Conservation (phyloP, 2,888 invertebrate genomes). For the Helicoverpa assulta region DNA sequence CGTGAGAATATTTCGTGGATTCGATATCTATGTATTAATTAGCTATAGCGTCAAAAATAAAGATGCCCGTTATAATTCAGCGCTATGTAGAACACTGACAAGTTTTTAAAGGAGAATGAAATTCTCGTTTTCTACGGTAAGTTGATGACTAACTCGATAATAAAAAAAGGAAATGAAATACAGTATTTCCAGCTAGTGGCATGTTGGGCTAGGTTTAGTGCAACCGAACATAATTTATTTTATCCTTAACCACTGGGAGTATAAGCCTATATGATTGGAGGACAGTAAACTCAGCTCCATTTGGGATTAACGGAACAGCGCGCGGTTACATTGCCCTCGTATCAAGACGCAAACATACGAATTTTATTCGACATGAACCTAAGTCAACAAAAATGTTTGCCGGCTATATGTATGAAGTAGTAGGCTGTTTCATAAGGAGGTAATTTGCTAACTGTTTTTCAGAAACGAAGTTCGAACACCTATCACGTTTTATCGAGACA, state of each 20-base stretch:
- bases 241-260: conserved; percentile 25
- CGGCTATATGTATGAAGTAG: conserved; percentile 15
- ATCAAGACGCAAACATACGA: conserved; percentile 42
- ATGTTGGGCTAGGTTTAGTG: conserved; percentile 28
- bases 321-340: conserved; percentile 58
- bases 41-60: conserved; percentile 69
- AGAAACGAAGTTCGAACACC: conserved; percentile 70
- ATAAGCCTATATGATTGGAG: conserved; percentile 44
- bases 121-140: conserved; percentile 62
- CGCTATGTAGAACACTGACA: conserved; percentile 51
- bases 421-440: conserved; percentile 42
- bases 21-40: conserved; percentile 60
- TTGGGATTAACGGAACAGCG: conserved; percentile 62
- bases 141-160: conserved; percentile 56
- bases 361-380: conserved; percentile 42
- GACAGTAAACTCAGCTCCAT: conserved; percentile 51
- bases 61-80: conserved; percentile 69
- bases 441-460: conserved; percentile 61
- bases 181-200: conserved; percentile 26
- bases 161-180: conserved; percentile 55
- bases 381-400: conserved; percentile 36
- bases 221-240: conserved; percentile 19
- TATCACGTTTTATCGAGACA: conserved; percentile 74
- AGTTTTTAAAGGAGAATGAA: conserved; percentile 45
- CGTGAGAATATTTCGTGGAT: conserved; percentile 69